These are phyloP conservation scores for Uropetala carovei DNA, from an alignment of 2,888 invertebrate species.

Conservation along the genomic window DNA sequence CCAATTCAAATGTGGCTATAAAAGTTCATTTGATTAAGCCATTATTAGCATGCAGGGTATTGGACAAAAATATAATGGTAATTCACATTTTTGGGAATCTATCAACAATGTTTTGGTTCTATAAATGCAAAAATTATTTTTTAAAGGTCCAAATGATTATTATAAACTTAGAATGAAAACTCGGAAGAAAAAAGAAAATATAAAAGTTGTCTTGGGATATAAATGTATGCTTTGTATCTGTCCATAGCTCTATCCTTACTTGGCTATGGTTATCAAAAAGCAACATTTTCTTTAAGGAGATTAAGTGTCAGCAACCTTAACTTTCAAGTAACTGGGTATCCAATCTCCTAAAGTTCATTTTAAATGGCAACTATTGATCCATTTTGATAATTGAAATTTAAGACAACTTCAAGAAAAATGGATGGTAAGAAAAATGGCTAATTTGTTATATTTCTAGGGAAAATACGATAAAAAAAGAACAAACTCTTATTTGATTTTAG, in stretches of 20 bases:
- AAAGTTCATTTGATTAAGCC: too few relatives aligned
- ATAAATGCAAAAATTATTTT: not conserved
- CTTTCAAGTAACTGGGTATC: slow-evolving; percentile 25
- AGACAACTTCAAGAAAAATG: too few relatives aligned
- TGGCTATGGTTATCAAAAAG: slow-evolving; percentile 43
- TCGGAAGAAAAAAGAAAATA: not conserved
- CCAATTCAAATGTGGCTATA: too few relatives aligned
- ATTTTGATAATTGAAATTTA: too few relatives aligned
- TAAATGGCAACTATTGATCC: too few relatives aligned
- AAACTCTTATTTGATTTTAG: too few relatives aligned
- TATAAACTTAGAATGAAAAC: not conserved
- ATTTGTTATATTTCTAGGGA: too few relatives aligned
- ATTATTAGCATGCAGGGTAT: too few relatives aligned
- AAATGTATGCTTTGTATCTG: slow-evolving; percentile 30
- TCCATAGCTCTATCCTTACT: slow-evolving; percentile 5
- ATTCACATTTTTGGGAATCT: not conserved
- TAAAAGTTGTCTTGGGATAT: not conserved
- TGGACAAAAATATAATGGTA: not conserved
- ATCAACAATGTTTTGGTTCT: not conserved
- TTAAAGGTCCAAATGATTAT: not conserved
- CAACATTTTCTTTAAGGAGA: slow-evolving; percentile 15
- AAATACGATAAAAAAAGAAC: too few relatives aligned
- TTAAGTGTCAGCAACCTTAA: slow-evolving; percentile 29
- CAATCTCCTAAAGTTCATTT: not conserved
- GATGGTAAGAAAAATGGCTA: too few relatives aligned